phyloP scores from a whole-genome alignment of 2,888 invertebrate genomes.

The Hirtodrosophila alboralis region DNA sequence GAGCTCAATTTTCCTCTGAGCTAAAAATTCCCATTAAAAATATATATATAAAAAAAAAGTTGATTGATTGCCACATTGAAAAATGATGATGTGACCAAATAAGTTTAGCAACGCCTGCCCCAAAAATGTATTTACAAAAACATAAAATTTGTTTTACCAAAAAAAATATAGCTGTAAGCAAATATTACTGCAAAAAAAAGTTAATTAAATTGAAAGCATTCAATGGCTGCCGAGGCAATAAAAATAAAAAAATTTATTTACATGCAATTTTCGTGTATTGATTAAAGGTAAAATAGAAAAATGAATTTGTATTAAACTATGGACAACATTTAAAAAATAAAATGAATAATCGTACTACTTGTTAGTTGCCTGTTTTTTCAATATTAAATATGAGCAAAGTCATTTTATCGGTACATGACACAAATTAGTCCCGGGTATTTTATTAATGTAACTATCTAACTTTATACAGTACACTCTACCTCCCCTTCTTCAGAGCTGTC shows the following conservation, averaged over 20 bases:
- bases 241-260: conserved; percentile 18
- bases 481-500: neutral
- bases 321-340: conserved; percentile 3
- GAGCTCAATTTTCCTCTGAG: too few species aligned
- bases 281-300: conserved; percentile 27
- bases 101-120: conserved; percentile 36
- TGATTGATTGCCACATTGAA: conserved; percentile 34
- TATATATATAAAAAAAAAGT: conserved; percentile 20
- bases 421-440: conserved; percentile 26
- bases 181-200: conserved; percentile 50
- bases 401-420: conserved; percentile 9
- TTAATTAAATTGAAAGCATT: conserved; percentile 76
- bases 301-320: conserved; percentile 13
- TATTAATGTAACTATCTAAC: neutral
- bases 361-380: too few species aligned
- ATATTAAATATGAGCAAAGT: conserved; percentile 12
- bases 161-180: conserved; percentile 6
- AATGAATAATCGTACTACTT: conserved; percentile 8
- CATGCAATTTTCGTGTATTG: conserved; percentile 31
- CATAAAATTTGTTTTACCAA: too few species aligned
- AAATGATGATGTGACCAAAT: conserved; percentile 23
- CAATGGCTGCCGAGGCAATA: conserved; percentile 27
- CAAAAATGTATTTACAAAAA: conserved; percentile 35
- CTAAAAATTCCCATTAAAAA: too few species aligned
- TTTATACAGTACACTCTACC: neutral